phyloP scores from a whole-genome alignment of 2,797 vertebrate species.

The Lepilemur ruficaudatus region DNA sequence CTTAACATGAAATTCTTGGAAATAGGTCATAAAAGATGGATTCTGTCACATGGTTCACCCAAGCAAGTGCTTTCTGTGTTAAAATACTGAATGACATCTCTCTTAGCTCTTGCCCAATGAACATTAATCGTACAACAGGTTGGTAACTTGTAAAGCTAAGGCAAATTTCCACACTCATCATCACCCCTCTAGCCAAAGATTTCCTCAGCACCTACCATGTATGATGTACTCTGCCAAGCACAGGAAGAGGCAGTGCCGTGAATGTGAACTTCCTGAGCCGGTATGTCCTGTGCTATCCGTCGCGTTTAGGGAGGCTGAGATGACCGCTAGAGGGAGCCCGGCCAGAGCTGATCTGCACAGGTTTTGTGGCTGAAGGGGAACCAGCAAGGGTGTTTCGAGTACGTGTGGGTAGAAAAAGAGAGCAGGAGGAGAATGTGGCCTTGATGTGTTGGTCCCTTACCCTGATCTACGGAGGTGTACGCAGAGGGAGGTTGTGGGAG shows the following conservation, averaged over 20 bases:
- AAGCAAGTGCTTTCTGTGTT: background rate
- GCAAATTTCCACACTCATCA: background rate
- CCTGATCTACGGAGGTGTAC: no score
- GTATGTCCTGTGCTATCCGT: fast-evolving
- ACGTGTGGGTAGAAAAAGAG: background rate
- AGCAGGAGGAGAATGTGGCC: background rate
- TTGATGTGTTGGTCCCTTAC: no score
- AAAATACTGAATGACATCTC: background rate
- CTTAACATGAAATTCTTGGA: background rate
- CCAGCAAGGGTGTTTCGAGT: background rate
- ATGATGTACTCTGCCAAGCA: fast-evolving
- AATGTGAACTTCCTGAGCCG: fast-evolving
- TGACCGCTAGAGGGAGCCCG: fast-evolving
- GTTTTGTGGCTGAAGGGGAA: background rate
- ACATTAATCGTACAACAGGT: background rate
- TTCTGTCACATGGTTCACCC: background rate
- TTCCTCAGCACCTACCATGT: background rate
- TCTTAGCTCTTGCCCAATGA: background rate
- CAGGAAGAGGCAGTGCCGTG: background rate
- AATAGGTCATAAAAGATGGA: background rate
- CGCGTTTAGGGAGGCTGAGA: background rate
- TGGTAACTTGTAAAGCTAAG: background rate
- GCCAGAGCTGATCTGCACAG: no score
- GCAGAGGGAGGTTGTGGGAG: background rate
- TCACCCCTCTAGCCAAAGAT: background rate